These are phyloP conservation scores for Phacellophora camtschatica DNA, from an alignment of 30 jellyfish, hydroid and myxozoan species.

Conservation along the genomic window DNA sequence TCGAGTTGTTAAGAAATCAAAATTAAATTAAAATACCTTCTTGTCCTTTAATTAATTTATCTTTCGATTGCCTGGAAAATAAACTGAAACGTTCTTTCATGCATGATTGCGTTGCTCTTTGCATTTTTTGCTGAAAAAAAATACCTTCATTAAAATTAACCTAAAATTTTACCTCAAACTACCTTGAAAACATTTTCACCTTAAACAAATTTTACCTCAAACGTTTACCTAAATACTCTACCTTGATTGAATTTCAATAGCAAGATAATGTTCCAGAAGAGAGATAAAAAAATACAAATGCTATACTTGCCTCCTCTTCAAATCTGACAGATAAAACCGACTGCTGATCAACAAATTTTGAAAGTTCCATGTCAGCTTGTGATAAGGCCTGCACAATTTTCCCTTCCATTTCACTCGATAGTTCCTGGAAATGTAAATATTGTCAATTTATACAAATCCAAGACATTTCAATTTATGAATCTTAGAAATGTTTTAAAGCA, in stretches of 20 bases:
- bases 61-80: conserved; percentile 48
- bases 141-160: background rate
- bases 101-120: conserved; percentile 55
- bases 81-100: conserved; percentile 45
- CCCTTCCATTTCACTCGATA: conserved; percentile 81
- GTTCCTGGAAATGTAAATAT: conserved; percentile 59
- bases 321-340: conserved; percentile 32
- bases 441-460: too few relatives aligned
- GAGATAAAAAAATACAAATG: too few relatives aligned
- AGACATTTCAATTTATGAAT: too few relatives aligned
- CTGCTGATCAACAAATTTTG: conserved; percentile 72
- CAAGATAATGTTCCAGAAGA: too few relatives aligned
- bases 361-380: conserved; percentile 87
- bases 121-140: conserved; percentile 57
- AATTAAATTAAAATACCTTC: too few relatives aligned
- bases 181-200: too few relatives aligned
- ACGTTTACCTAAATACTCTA: too few relatives aligned
- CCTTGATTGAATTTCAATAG: too few relatives aligned
- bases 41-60: conserved; percentile 4
- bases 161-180: too few relatives aligned
- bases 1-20: too few relatives aligned
- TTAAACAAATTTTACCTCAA: too few relatives aligned
- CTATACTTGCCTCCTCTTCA: conserved; percentile 75
- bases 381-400: conserved; percentile 80
- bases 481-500: too few relatives aligned